phyloP scores from a whole-genome alignment of 1,140 invertebrate genomes.

The Micrasema longulum region DNA sequence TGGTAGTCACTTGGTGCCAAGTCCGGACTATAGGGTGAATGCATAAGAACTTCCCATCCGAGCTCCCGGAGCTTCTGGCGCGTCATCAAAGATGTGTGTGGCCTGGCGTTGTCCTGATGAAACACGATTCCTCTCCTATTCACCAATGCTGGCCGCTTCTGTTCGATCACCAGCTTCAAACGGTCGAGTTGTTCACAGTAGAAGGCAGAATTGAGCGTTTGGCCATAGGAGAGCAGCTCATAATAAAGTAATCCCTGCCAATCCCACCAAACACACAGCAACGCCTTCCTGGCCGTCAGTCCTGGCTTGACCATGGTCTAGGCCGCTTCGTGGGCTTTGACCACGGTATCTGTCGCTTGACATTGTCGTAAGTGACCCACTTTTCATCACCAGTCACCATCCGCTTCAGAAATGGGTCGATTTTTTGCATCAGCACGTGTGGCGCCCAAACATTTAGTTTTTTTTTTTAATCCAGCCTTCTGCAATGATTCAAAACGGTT shows the following conservation, averaged over 20 bases:
- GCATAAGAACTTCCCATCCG: conserved; percentile 21
- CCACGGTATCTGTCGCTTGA: too few relatives aligned
- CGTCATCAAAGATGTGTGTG: conserved; percentile 20
- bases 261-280: conserved; percentile 17
- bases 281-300: conserved; percentile 15
- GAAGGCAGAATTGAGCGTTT: conserved; percentile 16
- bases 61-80: conserved; percentile 18
- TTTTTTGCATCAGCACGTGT: conserved; percentile 10
- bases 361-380: too few relatives aligned
- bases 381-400: conserved; percentile 33
- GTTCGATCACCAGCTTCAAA: conserved; percentile 20
- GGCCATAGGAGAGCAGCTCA: conserved; percentile 17
- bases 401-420: conserved; percentile 34
- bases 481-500: too few relatives aligned
- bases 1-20: conserved; percentile 20
- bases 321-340: conserved; percentile 21
- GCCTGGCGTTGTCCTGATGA: conserved; percentile 17
- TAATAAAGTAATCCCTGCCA: conserved; percentile 24
- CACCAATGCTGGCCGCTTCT: conserved; percentile 24
- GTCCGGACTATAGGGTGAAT: conserved; percentile 16
- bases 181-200: conserved; percentile 22
- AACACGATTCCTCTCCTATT: conserved; percentile 17
- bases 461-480: conserved; percentile 17
- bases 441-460: conserved; percentile 13
- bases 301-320: conserved; percentile 5